Percentiles rank a stretch among this genome's conserved stretches.
Evolutionary conservation across 2,113 vertebrate genomes (phyloP).

Genomic region (Baryphthengus martii): DNA sequence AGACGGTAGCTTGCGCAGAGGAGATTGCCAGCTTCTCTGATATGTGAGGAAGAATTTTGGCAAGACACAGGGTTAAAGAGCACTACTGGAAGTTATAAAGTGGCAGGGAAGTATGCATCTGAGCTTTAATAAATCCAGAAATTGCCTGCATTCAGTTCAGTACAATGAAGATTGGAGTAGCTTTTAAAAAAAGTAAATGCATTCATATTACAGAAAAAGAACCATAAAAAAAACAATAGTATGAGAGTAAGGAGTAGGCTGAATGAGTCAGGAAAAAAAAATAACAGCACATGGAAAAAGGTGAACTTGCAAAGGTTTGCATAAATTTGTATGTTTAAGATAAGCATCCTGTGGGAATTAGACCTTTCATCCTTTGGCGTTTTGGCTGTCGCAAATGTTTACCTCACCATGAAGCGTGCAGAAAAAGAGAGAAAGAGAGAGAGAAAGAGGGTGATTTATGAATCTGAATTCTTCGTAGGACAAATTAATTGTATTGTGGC

Average conservation of each 20-base stretch:
- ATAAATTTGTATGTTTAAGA: conserved; percentile 52
- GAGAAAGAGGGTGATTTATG: conserved; percentile 37
- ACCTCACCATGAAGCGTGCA: background rate
- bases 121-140: background rate
- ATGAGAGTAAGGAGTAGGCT: background rate
- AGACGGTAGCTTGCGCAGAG: background rate
- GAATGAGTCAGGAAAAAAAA: background rate
- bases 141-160: background rate
- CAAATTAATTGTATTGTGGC: conserved; percentile 48
- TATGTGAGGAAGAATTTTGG: background rate
- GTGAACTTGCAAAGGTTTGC: background rate
- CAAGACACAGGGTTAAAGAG: background rate
- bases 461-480: conserved; percentile 36
- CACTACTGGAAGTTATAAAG: background rate
- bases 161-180: background rate
- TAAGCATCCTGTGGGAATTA: conserved; percentile 17
- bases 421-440: background rate
- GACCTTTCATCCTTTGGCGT: conserved; percentile 16
- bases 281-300: background rate
- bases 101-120: background rate
- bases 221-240: background rate
- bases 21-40: background rate
- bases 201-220: background rate
- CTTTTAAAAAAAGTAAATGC: background rate
- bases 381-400: conserved; percentile 10